Evolutionary conservation across 2,888 invertebrate species (phyloP).

Genomic region (Agriotes lineatus): DNA sequence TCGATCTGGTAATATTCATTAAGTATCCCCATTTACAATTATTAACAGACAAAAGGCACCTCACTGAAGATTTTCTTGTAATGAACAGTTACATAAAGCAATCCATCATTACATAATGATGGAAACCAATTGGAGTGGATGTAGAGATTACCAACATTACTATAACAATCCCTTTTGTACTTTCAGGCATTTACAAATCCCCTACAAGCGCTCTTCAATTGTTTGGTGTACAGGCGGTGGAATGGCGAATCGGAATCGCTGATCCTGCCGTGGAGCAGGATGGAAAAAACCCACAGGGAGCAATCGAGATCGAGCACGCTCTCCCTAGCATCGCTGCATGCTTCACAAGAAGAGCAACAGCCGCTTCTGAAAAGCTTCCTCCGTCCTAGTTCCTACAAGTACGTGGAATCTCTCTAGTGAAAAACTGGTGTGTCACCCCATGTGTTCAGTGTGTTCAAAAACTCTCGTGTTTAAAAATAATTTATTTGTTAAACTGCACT

Average conservation of each 20-base stretch:
- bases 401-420: conserved; percentile 5
- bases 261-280: conserved; percentile 66
- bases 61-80: no score
- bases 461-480: conserved; percentile 11
- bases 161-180: no score
- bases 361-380: conserved; percentile 58
- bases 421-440: not conserved
- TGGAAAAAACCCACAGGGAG: not conserved
- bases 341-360: conserved; percentile 56
- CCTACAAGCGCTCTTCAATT: conserved; percentile 84
- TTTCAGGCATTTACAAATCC: conserved; percentile 85
- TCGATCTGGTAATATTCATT: no score
- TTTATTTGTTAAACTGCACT: conserved; percentile 7
- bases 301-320: not conserved
- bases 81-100: no score
- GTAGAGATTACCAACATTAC: no score
- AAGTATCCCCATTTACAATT: no score
- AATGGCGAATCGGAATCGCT: conserved; percentile 70
- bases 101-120: no score
- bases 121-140: no score
- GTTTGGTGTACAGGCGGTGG: conserved; percentile 83
- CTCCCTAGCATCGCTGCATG: not conserved
- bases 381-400: conserved; percentile 56
- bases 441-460: not conserved
- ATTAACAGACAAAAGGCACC: no score